Percentiles rank a stretch among this genome's conserved stretches.
phyloP scores from a whole-genome alignment of 2,113 vertebrate species.

The Pteruthius melanotis region DNA sequence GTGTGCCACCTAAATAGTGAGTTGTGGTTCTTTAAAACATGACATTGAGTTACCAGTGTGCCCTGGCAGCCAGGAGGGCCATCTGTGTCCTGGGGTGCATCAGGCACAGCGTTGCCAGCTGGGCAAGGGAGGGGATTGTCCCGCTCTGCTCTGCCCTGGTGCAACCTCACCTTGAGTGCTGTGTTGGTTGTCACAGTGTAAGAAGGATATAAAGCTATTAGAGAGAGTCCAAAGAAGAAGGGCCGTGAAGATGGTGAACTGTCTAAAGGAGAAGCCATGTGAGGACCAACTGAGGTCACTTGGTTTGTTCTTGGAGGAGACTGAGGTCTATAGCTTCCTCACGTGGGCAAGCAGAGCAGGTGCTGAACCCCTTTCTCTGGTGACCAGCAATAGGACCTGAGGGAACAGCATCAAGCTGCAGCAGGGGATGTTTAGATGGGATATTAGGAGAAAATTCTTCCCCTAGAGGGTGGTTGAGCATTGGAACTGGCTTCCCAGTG shows the following conservation, averaged over 20 bases:
- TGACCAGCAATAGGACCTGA: neutral
- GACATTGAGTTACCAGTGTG: neutral
- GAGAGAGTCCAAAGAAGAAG: neutral
- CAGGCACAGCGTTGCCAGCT: fast-evolving
- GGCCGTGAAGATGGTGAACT: neutral
- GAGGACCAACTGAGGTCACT: neutral
- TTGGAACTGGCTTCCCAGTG: neutral
- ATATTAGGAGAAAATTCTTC: neutral
- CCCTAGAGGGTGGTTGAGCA: too few relatives aligned
- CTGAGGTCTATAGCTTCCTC: neutral
- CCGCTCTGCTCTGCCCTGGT: neutral
- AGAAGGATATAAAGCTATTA: neutral
- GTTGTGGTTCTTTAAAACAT: neutral
- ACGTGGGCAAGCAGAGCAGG: fast-evolving
- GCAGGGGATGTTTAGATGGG: neutral
- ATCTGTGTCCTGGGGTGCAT: neutral
- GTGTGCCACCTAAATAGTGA: neutral
- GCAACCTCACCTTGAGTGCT: neutral
- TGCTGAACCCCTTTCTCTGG: neutral
- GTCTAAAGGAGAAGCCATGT: neutral
- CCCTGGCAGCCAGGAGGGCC: neutral
- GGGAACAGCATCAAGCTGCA: fast-evolving
- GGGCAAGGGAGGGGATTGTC: neutral
- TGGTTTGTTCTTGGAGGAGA: neutral
- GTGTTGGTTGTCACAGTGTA: neutral